Conservation (phyloP, 2,113 vertebrate species). For the Gymnogyps californianus region DNA sequence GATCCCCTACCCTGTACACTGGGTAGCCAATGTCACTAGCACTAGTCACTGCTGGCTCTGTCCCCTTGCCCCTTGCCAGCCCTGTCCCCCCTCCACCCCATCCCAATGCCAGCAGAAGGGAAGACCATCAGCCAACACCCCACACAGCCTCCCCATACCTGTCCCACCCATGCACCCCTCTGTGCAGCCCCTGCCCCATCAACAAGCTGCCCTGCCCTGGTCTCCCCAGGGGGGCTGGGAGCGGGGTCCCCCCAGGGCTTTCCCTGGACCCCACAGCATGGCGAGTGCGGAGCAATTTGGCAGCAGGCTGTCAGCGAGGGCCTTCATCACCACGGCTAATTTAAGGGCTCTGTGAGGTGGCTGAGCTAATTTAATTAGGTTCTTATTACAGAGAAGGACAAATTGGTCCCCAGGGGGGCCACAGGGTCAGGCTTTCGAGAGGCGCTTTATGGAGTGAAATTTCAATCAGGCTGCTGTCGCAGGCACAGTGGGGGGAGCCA, state of each 20-base stretch:
- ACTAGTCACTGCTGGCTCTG: not conserved
- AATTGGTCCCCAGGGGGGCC: not conserved
- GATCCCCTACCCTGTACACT: not conserved
- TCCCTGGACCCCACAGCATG: not conserved
- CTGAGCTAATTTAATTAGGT: conserved; percentile 66
- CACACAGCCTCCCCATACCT: not conserved
- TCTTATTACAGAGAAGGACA: conserved; percentile 54
- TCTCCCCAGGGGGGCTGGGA: not conserved
- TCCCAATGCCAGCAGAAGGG: not conserved
- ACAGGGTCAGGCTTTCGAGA: conserved; percentile 1
- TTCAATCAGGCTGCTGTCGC: not conserved
- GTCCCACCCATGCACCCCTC: not conserved
- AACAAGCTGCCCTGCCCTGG: no score
- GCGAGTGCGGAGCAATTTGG: not conserved
- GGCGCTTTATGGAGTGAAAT: conserved; percentile 7
- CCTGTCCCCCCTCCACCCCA: no score
- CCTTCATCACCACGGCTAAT: not conserved
- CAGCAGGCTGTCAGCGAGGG: not conserved
- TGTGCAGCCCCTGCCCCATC: not conserved
- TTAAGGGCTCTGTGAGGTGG: not conserved
- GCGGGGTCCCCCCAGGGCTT: not conserved
- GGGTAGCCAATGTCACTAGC: not conserved
- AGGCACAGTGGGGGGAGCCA: not conserved
- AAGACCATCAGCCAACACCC: not conserved
- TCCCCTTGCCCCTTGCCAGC: not conserved